A percentile compares a stretch with the other conserved stretches of the same genome.
These are phyloP conservation scores for Diacarnus erythraeanus DNA, from an alignment of 37 sponge, comb jelly and placozoan species.

Conservation along the genomic window DNA sequence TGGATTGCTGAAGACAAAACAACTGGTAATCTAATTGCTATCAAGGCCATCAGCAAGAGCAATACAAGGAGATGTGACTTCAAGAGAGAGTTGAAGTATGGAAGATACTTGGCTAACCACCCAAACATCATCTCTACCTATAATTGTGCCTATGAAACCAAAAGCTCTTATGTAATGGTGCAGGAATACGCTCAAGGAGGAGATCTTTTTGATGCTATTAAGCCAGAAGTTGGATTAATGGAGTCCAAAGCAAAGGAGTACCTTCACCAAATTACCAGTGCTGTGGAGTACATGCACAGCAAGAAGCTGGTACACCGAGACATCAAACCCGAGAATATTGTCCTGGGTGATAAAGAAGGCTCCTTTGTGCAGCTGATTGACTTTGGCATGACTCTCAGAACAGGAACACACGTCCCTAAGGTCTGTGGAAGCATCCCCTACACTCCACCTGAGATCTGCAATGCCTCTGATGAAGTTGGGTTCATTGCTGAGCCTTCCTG, in stretches of 20 bases:
- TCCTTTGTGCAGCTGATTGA: constrained; percentile 78
- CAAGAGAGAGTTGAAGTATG: constrained; percentile 93
- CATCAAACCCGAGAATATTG: constrained; percentile 93
- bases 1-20: constrained; percentile 82
- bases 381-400: constrained; percentile 93
- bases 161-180: constrained; percentile 83
- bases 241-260: constrained; percentile 67
- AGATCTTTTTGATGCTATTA: constrained; percentile 90
- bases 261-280: constrained; percentile 75
- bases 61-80: constrained; percentile 63
- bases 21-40: constrained; percentile 61
- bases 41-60: constrained; percentile 84
- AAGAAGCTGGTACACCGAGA: constrained; percentile 90
- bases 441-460: constrained; percentile 96
- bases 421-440: constrained; percentile 95
- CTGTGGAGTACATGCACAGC: constrained; percentile 88
- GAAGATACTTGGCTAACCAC: constrained; percentile 64
- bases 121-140: constrained; percentile 84
- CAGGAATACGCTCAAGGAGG: constrained; percentile 90
- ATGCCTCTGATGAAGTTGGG: constrained; percentile 75
- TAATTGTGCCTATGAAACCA: constrained; percentile 82
- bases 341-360: constrained; percentile 72
- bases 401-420: constrained; percentile 80
- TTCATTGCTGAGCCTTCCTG: constrained; percentile 77
- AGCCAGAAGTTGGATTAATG: constrained; percentile 84